These are phyloP conservation scores for Miniopterus natalensis DNA, from an alignment of 2,113 vertebrate genomes.

Conservation along the genomic window DNA sequence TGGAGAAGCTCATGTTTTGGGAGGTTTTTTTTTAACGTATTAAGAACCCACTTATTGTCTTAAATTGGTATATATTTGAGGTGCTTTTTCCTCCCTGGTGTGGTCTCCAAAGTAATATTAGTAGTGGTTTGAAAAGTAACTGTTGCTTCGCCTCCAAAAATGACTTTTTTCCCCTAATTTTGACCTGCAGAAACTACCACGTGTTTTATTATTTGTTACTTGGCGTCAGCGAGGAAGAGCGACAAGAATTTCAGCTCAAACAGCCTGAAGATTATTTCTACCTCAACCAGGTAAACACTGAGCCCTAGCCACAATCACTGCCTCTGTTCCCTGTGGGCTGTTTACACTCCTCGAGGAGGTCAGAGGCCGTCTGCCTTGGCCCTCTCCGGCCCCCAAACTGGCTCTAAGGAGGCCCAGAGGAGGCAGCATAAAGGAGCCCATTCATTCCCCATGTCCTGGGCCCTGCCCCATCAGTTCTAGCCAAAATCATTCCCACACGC, in stretches of 20 bases:
- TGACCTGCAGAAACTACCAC: constrained; percentile 95
- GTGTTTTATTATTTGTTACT: constrained; percentile 99
- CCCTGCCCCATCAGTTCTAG: not conserved
- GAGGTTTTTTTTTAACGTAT: not conserved
- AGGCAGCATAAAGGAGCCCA: constrained; percentile 45
- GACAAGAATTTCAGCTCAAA: constrained; percentile 95
- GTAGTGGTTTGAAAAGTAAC: not conserved
- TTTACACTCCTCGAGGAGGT: not conserved
- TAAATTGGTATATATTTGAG: not conserved
- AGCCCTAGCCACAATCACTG: not conserved
- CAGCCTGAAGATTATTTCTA: constrained; percentile 98
- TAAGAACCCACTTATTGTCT: not conserved
- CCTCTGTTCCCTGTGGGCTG: not conserved
- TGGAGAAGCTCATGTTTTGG: not conserved
- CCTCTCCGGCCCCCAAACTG: not conserved
- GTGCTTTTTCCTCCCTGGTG: not conserved
- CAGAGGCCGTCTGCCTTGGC: not conserved
- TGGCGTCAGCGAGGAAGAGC: constrained; percentile 94
- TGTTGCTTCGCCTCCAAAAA: not conserved
- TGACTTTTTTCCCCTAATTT: not conserved
- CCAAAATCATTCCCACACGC: not conserved
- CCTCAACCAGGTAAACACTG: constrained; percentile 96
- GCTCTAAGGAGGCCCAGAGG: accelerated
- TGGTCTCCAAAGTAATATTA: not conserved
- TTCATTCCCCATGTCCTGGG: not conserved